A percentile compares a stretch with the other conserved stretches of the same genome.
Conservation (phyloP, 2,888 invertebrate genomes). For the Acanthopleura granulata region DNA sequence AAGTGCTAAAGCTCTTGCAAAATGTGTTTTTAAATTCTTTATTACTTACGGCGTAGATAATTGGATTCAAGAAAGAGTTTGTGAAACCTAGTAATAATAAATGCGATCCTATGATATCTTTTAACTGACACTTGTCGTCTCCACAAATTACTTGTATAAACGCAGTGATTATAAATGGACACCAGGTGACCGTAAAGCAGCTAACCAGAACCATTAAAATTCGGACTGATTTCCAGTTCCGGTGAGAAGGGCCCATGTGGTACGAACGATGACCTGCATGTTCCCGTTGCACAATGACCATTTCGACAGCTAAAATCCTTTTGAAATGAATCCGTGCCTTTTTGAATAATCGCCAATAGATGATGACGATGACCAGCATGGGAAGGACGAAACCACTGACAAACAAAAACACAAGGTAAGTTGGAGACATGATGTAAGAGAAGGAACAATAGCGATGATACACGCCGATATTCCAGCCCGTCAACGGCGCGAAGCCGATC, state of each 20-base stretch:
- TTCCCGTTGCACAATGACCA: conserved; percentile 28
- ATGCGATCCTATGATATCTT: conserved; percentile 49
- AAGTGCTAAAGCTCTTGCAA: not conserved
- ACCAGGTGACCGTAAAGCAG: conserved; percentile 49
- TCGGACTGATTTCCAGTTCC: conserved; percentile 44
- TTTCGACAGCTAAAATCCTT: conserved; percentile 36
- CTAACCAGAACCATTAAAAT: conserved; percentile 46
- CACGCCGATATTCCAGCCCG: conserved; percentile 28
- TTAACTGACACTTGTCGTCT: conserved; percentile 35
- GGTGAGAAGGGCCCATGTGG: conserved; percentile 37
- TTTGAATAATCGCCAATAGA: conserved; percentile 41
- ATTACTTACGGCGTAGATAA: conserved; percentile 55
- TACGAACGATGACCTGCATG: conserved; percentile 23
- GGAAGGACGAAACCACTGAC: conserved; percentile 38
- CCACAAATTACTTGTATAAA: conserved; percentile 34
- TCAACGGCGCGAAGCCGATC: conserved; percentile 49
- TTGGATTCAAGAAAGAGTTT: conserved; percentile 58
- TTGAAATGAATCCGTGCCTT: conserved; percentile 46
- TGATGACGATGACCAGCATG: conserved; percentile 39
- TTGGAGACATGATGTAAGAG: conserved; percentile 39
- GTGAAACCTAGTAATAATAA: conserved; percentile 52
- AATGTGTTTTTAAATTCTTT: conserved; percentile 37
- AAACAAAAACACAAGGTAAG: conserved; percentile 44
- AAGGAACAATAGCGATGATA: conserved; percentile 49
- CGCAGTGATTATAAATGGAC: conserved; percentile 44